phyloP scores from a whole-genome alignment of 1,140 invertebrate genomes.

The Eulimnadia texana region DNA sequence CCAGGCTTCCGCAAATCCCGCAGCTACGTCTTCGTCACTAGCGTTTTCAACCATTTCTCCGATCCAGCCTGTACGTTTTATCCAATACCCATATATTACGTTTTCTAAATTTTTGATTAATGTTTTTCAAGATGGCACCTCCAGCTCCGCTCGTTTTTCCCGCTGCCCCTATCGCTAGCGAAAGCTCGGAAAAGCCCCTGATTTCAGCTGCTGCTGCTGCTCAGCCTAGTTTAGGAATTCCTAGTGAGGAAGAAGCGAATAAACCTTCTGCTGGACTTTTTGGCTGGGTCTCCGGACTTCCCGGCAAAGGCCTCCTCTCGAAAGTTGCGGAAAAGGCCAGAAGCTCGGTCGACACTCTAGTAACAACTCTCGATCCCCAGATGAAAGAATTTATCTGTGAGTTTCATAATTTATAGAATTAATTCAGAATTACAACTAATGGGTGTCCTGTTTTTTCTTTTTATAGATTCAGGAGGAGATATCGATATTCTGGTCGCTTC shows the following conservation, averaged over 20 bases:
- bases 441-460: constrained; percentile 23
- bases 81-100: background rate
- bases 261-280: constrained; percentile 29
- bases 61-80: no score
- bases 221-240: background rate
- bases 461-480: constrained; percentile 58
- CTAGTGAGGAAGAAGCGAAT: no score
- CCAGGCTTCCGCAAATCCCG: background rate
- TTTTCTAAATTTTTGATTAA: no score
- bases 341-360: constrained; percentile 67
- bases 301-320: constrained; percentile 35
- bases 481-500: constrained; percentile 59
- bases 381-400: constrained; percentile 77
- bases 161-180: no score
- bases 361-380: constrained; percentile 75
- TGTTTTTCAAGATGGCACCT: no score
- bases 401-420: constrained; percentile 24
- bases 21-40: background rate
- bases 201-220: background rate
- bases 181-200: background rate
- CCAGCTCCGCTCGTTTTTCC: no score
- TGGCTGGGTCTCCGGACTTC: constrained; percentile 38
- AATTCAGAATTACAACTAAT: no score
- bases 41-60: background rate
- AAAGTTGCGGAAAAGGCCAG: constrained; percentile 66